A percentile compares a stretch with the other conserved stretches of the same genome.
These are phyloP conservation scores for Toxostoma redivivum DNA, from an alignment of 2,113 vertebrate genomes.

Conservation along the genomic window DNA sequence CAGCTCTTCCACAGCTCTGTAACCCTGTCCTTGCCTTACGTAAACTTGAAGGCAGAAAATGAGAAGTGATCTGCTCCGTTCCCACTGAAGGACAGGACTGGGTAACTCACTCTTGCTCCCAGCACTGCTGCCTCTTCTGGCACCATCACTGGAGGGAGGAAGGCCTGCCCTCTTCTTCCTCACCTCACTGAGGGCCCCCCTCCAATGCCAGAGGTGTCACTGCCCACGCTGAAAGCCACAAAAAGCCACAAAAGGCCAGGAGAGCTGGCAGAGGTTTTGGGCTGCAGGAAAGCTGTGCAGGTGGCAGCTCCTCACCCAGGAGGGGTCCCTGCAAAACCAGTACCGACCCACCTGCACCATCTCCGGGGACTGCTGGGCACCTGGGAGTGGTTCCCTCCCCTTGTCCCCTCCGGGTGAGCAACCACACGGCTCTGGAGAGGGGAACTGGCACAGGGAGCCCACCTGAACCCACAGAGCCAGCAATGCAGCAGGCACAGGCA, in stretches of 20 bases:
- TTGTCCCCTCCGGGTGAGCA: not conserved
- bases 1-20: not conserved
- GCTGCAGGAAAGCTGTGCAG: not conserved
- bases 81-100: not conserved
- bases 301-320: not conserved
- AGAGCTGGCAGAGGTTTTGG: not conserved
- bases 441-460: no score
- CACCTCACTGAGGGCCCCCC: no score
- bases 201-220: not conserved
- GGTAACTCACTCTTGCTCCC: not conserved
- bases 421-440: not conserved
- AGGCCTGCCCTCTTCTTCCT: not conserved
- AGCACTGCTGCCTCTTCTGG: not conserved
- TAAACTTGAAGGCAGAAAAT: not conserved
- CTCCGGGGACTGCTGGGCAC: not conserved
- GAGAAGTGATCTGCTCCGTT: not conserved
- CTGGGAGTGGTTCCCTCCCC: fast-evolving
- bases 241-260: not conserved
- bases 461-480: not conserved
- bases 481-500: not conserved
- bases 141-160: not conserved
- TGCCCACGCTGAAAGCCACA: fast-evolving
- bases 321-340: not conserved
- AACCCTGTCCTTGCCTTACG: not conserved
- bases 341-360: not conserved